These are phyloP conservation scores for Corythoichthys haematopterus DNA, from an alignment of 2,113 vertebrate genomes.

Conservation along the genomic window DNA sequence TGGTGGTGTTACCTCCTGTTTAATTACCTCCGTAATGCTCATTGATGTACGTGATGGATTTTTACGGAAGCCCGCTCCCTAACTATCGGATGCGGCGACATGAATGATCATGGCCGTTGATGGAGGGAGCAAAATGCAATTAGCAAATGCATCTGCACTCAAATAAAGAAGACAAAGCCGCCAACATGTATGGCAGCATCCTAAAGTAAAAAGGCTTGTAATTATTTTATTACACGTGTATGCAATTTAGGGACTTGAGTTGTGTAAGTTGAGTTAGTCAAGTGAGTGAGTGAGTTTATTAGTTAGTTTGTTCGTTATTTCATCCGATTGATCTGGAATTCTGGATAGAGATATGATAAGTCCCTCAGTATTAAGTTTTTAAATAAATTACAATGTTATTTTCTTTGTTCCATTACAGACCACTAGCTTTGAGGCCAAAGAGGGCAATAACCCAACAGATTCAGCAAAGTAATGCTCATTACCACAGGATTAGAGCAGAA, in stretches of 20 bases:
- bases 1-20: constrained; percentile 73
- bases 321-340: too few species aligned
- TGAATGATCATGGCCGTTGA: constrained; percentile 68
- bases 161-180: constrained; percentile 35
- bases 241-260: not conserved
- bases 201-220: not conserved
- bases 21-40: constrained; percentile 80
- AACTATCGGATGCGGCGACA: constrained; percentile 71
- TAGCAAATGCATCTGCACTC: constrained; percentile 55
- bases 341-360: too few species aligned
- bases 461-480: too few species aligned
- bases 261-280: too few species aligned
- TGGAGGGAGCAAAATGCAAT: constrained; percentile 53
- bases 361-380: too few species aligned
- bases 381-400: not conserved
- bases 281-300: too few species aligned
- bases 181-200: constrained; percentile 9
- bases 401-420: not conserved
- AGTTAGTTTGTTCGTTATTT: too few species aligned
- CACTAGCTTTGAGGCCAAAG: not conserved
- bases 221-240: not conserved
- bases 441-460: not conserved
- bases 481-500: not conserved
- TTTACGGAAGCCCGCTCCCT: constrained; percentile 75
- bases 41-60: constrained; percentile 81